A percentile compares a stretch with the other conserved stretches of the same genome.
Evolutionary conservation across 2,797 vertebrate species (phyloP).

Genomic region (Pseudopleuronectes americanus): DNA sequence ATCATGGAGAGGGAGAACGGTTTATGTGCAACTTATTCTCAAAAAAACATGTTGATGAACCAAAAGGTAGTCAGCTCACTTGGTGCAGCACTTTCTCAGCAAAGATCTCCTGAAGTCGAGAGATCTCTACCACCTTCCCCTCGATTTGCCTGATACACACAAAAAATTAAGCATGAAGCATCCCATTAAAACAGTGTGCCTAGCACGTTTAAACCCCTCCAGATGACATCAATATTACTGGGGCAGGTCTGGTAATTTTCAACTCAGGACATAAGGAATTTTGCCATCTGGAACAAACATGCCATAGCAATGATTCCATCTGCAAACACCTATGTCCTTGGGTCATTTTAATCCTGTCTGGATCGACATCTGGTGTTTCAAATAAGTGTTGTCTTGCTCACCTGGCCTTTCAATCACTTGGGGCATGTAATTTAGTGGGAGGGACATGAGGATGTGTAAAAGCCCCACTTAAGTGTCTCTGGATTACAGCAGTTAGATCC

Average conservation of each 20-base stretch:
- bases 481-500: not conserved
- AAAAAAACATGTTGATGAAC: not conserved
- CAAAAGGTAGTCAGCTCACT: constrained; percentile 74
- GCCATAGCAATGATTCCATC: constrained; percentile 21
- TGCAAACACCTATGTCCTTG: constrained; percentile 19
- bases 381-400: constrained; percentile 19
- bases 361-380: constrained; percentile 26
- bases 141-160: constrained; percentile 91
- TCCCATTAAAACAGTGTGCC: not conserved
- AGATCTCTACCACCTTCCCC: constrained; percentile 98
- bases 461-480: not conserved
- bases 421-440: constrained; percentile 12
- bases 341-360: constrained; percentile 23
- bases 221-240: constrained; percentile 11
- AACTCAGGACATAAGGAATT: constrained; percentile 5
- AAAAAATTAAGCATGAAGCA: constrained; percentile 4
- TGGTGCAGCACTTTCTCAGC: constrained; percentile 97
- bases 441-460: not conserved
- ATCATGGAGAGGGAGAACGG: constrained; percentile 26
- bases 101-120: constrained; percentile 97
- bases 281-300: constrained; percentile 26
- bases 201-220: constrained; percentile 4
- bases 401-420: constrained; percentile 8
- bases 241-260: constrained; percentile 12
- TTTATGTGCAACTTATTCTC: not conserved